Percentiles rank a stretch among this genome's conserved stretches.
Conservation (phyloP, 2,113 vertebrate species). For the Kryptolebias marmoratus region DNA sequence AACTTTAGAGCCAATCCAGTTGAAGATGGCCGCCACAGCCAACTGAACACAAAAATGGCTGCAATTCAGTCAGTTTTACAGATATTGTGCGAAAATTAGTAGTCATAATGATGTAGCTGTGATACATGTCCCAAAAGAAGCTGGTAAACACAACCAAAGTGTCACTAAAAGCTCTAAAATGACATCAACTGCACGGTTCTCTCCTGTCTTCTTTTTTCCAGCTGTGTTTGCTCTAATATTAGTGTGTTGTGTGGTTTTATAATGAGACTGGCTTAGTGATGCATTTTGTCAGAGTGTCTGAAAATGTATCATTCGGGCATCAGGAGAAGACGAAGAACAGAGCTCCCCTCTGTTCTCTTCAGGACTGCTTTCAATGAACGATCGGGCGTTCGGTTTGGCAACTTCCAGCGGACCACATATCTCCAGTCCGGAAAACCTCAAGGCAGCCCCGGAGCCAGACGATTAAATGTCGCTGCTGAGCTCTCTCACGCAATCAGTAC, state of each 20-base stretch:
- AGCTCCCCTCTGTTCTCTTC: slow-evolving; percentile 25
- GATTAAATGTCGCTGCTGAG: too few relatives aligned
- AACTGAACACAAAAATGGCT: too few relatives aligned
- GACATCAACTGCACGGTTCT: neutral
- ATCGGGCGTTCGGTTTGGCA: slow-evolving; percentile 3
- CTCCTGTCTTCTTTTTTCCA: slow-evolving; percentile 25
- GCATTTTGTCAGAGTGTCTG: slow-evolving; percentile 16
- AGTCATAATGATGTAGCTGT: too few relatives aligned
- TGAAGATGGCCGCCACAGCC: too few relatives aligned
- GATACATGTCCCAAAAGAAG: too few relatives aligned
- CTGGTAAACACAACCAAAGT: too few relatives aligned
- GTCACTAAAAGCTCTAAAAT: too few relatives aligned
- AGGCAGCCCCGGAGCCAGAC: neutral
- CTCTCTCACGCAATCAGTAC: too few relatives aligned
- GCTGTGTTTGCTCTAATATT: slow-evolving; percentile 21
- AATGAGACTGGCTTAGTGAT: slow-evolving; percentile 35
- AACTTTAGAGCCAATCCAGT: too few relatives aligned
- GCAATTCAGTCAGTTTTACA: too few relatives aligned
- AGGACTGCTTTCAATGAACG: slow-evolving; percentile 32
- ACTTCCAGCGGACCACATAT: slow-evolving; percentile 10
- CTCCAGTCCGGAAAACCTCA: slow-evolving; percentile 38
- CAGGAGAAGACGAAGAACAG: slow-evolving; percentile 22
- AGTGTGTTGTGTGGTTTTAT: slow-evolving; percentile 32
- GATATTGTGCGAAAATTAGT: too few relatives aligned
- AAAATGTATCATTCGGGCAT: slow-evolving; percentile 46